Evolutionary conservation across 2,888 invertebrate species (phyloP), one percentile per base, ranked within the genome.

Genomic region (Sthenelais limicola): DNA sequence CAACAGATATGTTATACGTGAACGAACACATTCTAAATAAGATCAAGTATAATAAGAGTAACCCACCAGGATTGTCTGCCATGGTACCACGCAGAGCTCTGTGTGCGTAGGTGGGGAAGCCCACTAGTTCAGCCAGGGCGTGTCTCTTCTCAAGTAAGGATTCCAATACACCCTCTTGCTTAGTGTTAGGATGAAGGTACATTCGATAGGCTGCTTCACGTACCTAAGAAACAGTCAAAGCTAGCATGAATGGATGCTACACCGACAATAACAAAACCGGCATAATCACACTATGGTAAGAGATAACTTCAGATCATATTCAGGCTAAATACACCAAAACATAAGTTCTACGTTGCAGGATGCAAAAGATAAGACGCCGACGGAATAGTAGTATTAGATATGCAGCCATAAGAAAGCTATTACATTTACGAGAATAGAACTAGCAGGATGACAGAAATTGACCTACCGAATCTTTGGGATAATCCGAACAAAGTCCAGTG

Each of bases 161-260:
- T 30, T 90, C 88, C 0, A 99, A 90, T 32, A 95, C 87, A 51
- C 90, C 86, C 83, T 95, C 94, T 88, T 97, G 97, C 1, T 90
- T 89, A 0, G 86, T 79, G 82, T 95, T 93, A 0, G 95, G 95
- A 81, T 93, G 91, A 24, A 97, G 89, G 89, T 93, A 98, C 74
- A 96, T 90, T 76, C 92, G 91, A 88, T 96, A 97, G 0, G 96
- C 95, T 0, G 94, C 92, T 90, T 98, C 97, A 32, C 98, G 90
- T 1, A 89, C 82, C 85, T 87, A n/a, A 15, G 24, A 35, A 38
- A 15, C 47, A 68, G 21, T 28, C 26, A 28, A 56, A 18, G 47
- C 12, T 43, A 12, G 18, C n/a, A n/a, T n/a, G 47, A 15, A 12
- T 12, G 18, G 47, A 43, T 15, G 12, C 12, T 43, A 43, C 12